Conservation (phyloP, 2,888 invertebrate species). For the Galerucella calmariensis region DNA sequence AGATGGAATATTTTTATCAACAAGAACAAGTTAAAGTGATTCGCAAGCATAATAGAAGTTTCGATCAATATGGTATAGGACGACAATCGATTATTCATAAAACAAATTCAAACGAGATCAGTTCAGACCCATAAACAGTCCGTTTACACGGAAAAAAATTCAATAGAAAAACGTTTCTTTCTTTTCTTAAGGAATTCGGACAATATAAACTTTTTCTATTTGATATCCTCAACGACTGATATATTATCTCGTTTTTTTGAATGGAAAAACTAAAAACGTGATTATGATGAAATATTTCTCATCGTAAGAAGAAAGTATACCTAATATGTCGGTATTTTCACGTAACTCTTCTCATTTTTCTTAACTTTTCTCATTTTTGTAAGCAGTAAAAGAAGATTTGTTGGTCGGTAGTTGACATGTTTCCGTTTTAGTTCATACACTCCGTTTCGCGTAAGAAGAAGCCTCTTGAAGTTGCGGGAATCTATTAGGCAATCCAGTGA, state of each 20-base stretch:
- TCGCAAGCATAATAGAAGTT: too few relatives aligned
- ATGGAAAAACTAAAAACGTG: neutral
- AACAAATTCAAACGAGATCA: too few relatives aligned
- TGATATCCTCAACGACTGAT: neutral
- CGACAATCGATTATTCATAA: too few relatives aligned
- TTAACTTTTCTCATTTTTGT: neutral
- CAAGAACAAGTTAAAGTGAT: too few relatives aligned
- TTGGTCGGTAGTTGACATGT: neutral
- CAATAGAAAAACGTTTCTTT: conserved; percentile 2
- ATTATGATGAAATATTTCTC: neutral
- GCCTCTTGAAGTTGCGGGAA: too few relatives aligned
- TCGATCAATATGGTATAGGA: too few relatives aligned
- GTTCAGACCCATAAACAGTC: too few relatives aligned
- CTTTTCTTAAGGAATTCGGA: neutral
- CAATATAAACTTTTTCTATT: conserved; percentile 1
- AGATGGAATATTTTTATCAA: too few relatives aligned
- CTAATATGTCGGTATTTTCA: neutral
- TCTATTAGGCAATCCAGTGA: too few relatives aligned
- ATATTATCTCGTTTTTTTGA: neutral
- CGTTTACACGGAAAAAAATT: neutral
- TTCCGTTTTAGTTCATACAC: neutral
- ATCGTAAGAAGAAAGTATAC: neutral
- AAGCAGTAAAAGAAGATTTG: neutral
- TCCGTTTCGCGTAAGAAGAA: neutral
- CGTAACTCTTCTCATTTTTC: neutral